Percentiles rank a stretch among this genome's conserved stretches.
phyloP scores from a whole-genome alignment of 2,888 invertebrate genomes.

The Emesis furor region DNA sequence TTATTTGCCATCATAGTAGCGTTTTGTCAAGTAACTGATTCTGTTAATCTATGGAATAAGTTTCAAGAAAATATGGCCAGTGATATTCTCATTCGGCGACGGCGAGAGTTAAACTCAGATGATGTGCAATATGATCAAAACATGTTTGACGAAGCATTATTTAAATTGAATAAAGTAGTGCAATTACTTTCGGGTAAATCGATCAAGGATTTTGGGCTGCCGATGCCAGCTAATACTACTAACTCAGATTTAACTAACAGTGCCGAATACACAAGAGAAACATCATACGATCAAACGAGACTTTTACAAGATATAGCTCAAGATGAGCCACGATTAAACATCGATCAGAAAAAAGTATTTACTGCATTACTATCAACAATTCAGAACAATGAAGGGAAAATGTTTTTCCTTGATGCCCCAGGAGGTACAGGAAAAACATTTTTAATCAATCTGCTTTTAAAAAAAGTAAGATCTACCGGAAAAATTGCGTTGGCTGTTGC shows the following conservation, averaged over 20 bases:
- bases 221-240: slow-evolving; percentile 74
- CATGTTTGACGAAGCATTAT: slow-evolving; percentile 73
- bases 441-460: slow-evolving; percentile 63
- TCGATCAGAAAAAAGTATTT: slow-evolving; percentile 72
- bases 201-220: slow-evolving; percentile 72
- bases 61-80: slow-evolving; percentile 72
- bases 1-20: slow-evolving; percentile 71
- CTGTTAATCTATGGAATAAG: slow-evolving; percentile 71
- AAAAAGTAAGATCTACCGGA: slow-evolving; percentile 62
- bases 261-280: slow-evolving; percentile 73
- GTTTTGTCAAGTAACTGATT: slow-evolving; percentile 71
- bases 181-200: slow-evolving; percentile 70
- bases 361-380: slow-evolving; percentile 65
- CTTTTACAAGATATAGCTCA: slow-evolving; percentile 71
- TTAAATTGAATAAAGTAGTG: slow-evolving; percentile 70
- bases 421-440: slow-evolving; percentile 65
- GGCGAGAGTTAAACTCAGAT: slow-evolving; percentile 70
- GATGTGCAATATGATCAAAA: slow-evolving; percentile 73
- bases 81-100: slow-evolving; percentile 73
- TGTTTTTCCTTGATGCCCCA: slow-evolving; percentile 62
- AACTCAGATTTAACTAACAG: slow-evolving; percentile 74
- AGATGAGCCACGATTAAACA: slow-evolving; percentile 73
- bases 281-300: slow-evolving; percentile 71
- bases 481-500: slow-evolving; percentile 79
- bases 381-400: slow-evolving; percentile 65